Evolutionary conservation across 2,888 invertebrate genomes (phyloP), one percentile per base, ranked within the genome.

Genomic region (Hyposoter didymator): DNA sequence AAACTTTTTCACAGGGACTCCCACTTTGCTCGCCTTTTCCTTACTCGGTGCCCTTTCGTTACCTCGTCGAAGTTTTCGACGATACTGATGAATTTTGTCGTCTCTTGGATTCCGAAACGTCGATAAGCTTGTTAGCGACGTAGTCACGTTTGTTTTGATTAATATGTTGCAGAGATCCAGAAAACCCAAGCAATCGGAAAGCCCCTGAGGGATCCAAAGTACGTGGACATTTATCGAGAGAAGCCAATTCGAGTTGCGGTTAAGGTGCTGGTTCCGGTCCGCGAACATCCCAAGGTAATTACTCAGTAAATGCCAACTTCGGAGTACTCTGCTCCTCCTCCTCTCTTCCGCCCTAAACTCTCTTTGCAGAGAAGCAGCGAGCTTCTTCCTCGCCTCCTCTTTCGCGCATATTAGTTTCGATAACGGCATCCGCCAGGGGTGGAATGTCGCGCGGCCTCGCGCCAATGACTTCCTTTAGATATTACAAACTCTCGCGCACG

Each of bases 201-300:
- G 87, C 96, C 96, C 7, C 94, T 95, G 7, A 95, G 95, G 85
- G 97, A 97, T 90, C 95, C 94, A 67, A 96, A 96, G 94, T 97
- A 97, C 93, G 95, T 97, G 32, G 97, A 97, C 93, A 97, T 97
- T 55, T 97, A 96, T 94, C 95, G 96, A 87, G 97, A 97, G 90
- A 96, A 96, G 91, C 96, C 96, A 19, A 95, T 96, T 88, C 96
- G 96, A 90, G 96, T 97, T 45, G 95, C 95, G 14, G 96, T 96
- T n/a, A 96, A 97, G 94, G 97, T 97, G 19, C 93, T 96, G 87
- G 96, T 97, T 39, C 97, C 97, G 0, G 95, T 96, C 35, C 95
- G 96, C 84, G 97, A 97, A 90, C 96, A 97, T 92, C 97, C 97
- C 1, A 97, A 96, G 95, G 96, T 96, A 94, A 93, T 90, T 87